A percentile compares a stretch with the other conserved stretches of the same genome.
Evolutionary conservation across 2,113 vertebrate species (phyloP).

Genomic region (Paracanthobrama guichenoti): DNA sequence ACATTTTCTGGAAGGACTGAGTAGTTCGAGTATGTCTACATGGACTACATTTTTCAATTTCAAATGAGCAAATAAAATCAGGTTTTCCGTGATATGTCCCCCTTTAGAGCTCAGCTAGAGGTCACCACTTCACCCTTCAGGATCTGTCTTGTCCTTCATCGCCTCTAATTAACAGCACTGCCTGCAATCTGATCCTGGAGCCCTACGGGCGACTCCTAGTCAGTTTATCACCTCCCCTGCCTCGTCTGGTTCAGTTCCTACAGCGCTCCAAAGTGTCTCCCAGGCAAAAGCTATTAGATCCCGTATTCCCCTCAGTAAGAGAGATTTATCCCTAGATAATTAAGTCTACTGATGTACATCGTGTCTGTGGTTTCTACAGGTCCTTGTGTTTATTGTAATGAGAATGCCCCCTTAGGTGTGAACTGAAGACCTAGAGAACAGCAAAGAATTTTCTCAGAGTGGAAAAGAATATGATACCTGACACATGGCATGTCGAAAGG

Average conservation of each 20-base stretch:
- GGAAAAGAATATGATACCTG: constrained; percentile 7
- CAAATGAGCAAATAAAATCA: background rate
- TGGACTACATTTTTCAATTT: background rate
- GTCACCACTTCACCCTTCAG: constrained; percentile 38
- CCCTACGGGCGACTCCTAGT: background rate
- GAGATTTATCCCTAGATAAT: constrained; percentile 54
- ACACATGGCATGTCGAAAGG: background rate
- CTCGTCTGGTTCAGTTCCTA: background rate
- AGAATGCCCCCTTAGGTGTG: constrained; percentile 12
- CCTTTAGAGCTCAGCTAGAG: constrained; percentile 9
- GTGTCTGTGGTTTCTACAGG: background rate
- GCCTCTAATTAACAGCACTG: constrained; percentile 21
- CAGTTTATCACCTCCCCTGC: constrained; percentile 23
- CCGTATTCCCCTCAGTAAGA: constrained; percentile 15
- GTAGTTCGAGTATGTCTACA: background rate
- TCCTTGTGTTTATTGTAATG: constrained; percentile 41
- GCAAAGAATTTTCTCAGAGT: background rate
- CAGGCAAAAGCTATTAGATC: constrained; percentile 8
- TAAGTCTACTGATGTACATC: constrained; percentile 26
- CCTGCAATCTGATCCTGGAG: constrained; percentile 31
- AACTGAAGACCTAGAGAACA: background rate
- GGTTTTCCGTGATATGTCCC: background rate
- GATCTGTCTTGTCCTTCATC: constrained; percentile 24
- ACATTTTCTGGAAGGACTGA: background rate
- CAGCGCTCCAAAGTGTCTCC: constrained; percentile 6